phyloP scores from a whole-genome alignment of 2,888 invertebrate species.

The Phania funesta region DNA sequence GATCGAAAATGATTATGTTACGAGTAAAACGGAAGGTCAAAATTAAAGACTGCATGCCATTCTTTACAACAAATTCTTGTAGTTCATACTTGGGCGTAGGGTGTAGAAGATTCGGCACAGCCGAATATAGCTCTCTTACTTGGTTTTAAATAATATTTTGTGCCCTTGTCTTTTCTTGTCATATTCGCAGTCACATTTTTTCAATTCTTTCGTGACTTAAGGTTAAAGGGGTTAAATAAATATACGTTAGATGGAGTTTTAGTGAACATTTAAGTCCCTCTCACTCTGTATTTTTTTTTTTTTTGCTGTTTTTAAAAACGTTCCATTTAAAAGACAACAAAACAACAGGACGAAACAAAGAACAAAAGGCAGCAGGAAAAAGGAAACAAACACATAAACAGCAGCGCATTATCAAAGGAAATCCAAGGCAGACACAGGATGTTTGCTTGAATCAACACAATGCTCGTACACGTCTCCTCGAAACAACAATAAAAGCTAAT shows the following conservation, averaged over 20 bases:
- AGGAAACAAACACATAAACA: constrained; percentile 29
- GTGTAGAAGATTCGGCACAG: too few species aligned
- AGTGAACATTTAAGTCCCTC: constrained; percentile 48
- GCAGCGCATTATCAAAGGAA: constrained; percentile 31
- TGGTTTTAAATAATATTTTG: constrained; percentile 2
- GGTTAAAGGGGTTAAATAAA: constrained; percentile 63
- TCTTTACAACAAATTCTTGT: too few species aligned
- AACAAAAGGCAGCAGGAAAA: constrained; percentile 27
- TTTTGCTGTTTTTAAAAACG: constrained; percentile 9
- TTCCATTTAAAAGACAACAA: constrained; percentile 14
- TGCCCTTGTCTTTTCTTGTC: neutral
- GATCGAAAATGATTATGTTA: too few species aligned
- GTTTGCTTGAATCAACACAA: constrained; percentile 44
- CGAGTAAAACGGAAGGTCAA: too few species aligned
- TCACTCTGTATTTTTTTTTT: neutral
- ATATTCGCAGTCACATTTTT: constrained; percentile 16
- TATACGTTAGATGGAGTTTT: constrained; percentile 37
- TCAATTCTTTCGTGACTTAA: constrained; percentile 44
- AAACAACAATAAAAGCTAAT: constrained; percentile 54
- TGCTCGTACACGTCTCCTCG: neutral
- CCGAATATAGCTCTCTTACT: too few species aligned
- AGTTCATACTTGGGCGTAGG: too few species aligned
- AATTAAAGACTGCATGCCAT: too few species aligned
- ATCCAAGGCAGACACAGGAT: constrained; percentile 60
- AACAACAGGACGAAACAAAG: neutral